These are phyloP conservation scores for Pampus argenteus DNA, from an alignment of 2,797 vertebrate genomes.

Conservation along the genomic window DNA sequence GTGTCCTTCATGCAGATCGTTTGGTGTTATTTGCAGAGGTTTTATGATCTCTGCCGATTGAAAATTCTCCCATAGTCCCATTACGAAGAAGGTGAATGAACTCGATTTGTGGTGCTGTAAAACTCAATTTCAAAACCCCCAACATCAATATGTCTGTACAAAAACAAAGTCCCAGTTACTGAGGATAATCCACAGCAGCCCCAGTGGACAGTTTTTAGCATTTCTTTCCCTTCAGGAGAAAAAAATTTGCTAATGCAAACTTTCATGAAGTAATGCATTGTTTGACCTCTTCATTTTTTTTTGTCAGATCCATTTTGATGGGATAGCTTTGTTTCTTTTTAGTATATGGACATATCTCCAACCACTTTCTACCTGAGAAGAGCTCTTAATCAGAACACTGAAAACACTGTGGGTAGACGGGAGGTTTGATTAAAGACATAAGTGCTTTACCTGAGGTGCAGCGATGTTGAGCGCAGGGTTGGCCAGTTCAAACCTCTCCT, in stretches of 20 bases:
- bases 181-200: not conserved
- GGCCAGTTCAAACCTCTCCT: conserved; percentile 94
- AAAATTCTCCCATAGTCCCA: not conserved
- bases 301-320: not conserved
- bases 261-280: conserved; percentile 1
- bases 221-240: not conserved
- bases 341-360: not conserved
- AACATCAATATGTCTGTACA: not conserved
- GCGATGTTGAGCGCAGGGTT: conserved; percentile 90
- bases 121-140: conserved; percentile 4
- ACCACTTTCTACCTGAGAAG: not conserved
- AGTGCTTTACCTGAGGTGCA: conserved; percentile 90
- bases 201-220: not conserved
- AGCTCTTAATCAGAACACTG: not conserved
- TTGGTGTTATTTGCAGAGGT: not conserved
- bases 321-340: not conserved
- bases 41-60: not conserved
- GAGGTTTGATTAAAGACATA: not conserved
- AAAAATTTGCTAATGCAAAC: not conserved
- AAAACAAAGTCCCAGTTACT: not conserved
- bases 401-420: not conserved
- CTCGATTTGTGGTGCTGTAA: not conserved
- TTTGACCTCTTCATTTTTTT: not conserved
- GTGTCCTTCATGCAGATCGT: not conserved
- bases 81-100: not conserved